Conservation (phyloP, 2,888 invertebrate genomes). For the Crossocerus cetratus region DNA sequence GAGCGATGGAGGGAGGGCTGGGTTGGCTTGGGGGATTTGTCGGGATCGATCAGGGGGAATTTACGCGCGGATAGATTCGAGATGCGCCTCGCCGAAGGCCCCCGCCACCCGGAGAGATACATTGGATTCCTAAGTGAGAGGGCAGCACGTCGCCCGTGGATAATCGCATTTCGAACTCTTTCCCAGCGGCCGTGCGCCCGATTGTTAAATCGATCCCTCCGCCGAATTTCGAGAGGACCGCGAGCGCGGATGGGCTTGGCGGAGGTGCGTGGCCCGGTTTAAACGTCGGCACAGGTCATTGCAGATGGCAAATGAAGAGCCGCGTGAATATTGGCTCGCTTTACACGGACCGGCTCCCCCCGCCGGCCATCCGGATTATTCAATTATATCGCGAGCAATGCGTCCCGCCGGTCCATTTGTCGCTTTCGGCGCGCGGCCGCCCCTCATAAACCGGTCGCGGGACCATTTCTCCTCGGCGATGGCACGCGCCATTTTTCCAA, state of each 20-base stretch:
- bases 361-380: conserved; percentile 19
- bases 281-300: neutral
- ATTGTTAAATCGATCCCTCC: neutral
- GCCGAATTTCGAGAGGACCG: neutral
- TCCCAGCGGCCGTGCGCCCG: neutral
- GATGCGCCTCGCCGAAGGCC: neutral
- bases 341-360: conserved; percentile 12
- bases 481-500: neutral
- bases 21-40: neutral
- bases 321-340: neutral
- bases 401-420: neutral
- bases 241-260: neutral
- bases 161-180: neutral
- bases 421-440: neutral
- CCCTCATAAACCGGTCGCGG: neutral
- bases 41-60: neutral
- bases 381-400: conserved; percentile 16
- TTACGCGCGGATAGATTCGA: neutral
- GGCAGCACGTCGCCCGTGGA: neutral
- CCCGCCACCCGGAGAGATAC: neutral
- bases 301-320: conserved; percentile 2
- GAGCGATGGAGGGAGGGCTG: neutral
- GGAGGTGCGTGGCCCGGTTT: neutral
- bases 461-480: neutral
- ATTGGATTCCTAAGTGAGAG: too few relatives aligned